A percentile compares a stretch with the other conserved stretches of the same genome.
phyloP scores from a whole-genome alignment of 2,113 vertebrate species.

The Athene cunicularia region DNA sequence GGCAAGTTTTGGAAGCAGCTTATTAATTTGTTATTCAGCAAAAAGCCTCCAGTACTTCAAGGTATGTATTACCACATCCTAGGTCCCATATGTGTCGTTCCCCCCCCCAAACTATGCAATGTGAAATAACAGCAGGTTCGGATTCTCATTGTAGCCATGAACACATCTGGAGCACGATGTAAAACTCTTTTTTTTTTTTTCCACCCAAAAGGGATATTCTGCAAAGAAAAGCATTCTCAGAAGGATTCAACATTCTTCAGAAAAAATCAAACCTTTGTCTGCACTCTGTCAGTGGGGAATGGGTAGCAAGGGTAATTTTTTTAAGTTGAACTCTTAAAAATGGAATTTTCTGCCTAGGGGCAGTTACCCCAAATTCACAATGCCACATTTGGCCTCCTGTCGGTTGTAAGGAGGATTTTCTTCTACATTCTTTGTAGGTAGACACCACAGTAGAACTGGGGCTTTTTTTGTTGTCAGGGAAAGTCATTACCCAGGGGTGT shows the following conservation, averaged over 20 bases:
- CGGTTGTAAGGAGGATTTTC: background rate
- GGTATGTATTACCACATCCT: background rate
- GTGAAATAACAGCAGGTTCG: background rate
- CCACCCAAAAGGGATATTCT: background rate
- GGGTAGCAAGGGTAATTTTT: background rate
- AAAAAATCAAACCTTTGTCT: background rate
- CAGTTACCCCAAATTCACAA: background rate
- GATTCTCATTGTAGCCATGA: background rate
- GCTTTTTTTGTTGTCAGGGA: background rate
- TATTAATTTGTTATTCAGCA: background rate
- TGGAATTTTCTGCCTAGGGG: background rate
- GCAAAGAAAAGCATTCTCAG: background rate
- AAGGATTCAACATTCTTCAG: background rate
- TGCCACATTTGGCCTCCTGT: background rate
- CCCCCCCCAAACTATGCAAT: background rate
- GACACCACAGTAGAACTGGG: background rate
- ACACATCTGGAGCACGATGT: accelerated
- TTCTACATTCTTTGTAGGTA: background rate
- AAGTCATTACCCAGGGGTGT: background rate
- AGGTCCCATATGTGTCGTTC: background rate
- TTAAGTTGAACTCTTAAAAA: background rate
- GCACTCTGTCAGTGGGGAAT: background rate
- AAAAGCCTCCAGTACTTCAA: background rate
- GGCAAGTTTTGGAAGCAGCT: background rate
- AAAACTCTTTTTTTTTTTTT: background rate